Percentiles rank a stretch among this genome's conserved stretches.
These are phyloP conservation scores for Potorous gilbertii DNA, from an alignment of 2,797 vertebrate species.

Conservation along the genomic window DNA sequence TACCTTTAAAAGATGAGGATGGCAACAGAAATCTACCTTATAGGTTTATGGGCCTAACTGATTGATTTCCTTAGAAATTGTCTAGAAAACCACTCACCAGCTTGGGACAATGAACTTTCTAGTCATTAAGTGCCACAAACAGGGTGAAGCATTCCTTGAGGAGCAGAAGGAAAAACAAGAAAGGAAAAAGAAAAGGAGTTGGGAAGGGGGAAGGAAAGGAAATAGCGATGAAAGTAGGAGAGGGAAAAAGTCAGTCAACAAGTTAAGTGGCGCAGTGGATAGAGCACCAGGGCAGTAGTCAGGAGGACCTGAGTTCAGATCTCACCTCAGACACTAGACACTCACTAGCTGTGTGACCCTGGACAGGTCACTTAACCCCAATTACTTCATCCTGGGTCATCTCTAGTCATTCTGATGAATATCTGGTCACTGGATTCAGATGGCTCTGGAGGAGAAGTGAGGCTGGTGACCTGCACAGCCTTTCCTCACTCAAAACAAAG, in stretches of 20 bases:
- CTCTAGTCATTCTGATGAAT: too few relatives aligned
- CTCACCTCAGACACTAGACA: too few relatives aligned
- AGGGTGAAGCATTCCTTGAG: not conserved
- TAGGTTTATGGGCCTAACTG: not conserved
- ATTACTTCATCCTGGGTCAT: too few relatives aligned
- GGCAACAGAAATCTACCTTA: not conserved
- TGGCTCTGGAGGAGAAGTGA: too few relatives aligned
- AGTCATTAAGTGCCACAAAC: not conserved
- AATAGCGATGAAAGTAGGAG: too few relatives aligned
- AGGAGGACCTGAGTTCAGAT: too few relatives aligned
- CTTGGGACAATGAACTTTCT: not conserved
- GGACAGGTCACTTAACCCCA: too few relatives aligned
- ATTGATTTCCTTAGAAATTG: not conserved
- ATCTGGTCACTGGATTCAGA: too few relatives aligned
- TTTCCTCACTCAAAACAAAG: too few relatives aligned
- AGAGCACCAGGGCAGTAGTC: too few relatives aligned
- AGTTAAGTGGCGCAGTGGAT: not conserved
- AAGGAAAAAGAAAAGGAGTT: not conserved
- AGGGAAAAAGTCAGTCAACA: not conserved
- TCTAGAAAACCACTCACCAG: not conserved
- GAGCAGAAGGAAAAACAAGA: not conserved
- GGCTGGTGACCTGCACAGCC: too few relatives aligned
- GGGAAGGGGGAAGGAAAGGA: not conserved
- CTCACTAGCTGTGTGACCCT: too few relatives aligned
- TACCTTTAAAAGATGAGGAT: not conserved